These are phyloP conservation scores for Sthenelais limicola DNA, from an alignment of 2,888 invertebrate species.

Conservation along the genomic window DNA sequence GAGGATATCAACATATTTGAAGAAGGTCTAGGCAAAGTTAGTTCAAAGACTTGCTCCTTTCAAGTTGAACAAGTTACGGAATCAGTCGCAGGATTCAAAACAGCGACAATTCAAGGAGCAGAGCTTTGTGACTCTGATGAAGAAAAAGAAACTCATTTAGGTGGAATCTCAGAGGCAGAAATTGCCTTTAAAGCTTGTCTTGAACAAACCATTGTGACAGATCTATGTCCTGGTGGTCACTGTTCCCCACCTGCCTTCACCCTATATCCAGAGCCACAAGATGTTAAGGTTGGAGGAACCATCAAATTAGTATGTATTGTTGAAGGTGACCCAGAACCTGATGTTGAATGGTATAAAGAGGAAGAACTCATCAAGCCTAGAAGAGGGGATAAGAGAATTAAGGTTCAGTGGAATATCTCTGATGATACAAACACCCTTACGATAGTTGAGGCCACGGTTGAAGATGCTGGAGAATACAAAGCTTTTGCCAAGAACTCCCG, in stretches of 20 bases:
- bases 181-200: no score
- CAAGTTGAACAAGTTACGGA: no score
- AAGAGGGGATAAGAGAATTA: not conserved
- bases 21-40: no score
- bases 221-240: no score
- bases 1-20: no score
- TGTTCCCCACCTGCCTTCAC: conserved; percentile 9
- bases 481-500: conserved; percentile 57
- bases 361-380: conserved; percentile 53
- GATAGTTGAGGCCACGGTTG: conserved; percentile 52
- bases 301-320: conserved; percentile 12
- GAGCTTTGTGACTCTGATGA: no score
- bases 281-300: conserved; percentile 1
- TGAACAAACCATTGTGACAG: no score
- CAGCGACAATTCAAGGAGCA: no score
- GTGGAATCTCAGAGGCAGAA: no score
- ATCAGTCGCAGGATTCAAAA: no score
- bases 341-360: conserved; percentile 83
- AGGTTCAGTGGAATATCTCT: conserved; percentile 33
- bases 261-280: not conserved
- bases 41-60: no score
- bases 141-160: no score
- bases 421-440: conserved; percentile 54
- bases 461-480: conserved; percentile 62
- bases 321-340: conserved; percentile 68